Evolutionary conservation across 2,113 vertebrate species (phyloP).

Genomic region (Seriola dumerili): DNA sequence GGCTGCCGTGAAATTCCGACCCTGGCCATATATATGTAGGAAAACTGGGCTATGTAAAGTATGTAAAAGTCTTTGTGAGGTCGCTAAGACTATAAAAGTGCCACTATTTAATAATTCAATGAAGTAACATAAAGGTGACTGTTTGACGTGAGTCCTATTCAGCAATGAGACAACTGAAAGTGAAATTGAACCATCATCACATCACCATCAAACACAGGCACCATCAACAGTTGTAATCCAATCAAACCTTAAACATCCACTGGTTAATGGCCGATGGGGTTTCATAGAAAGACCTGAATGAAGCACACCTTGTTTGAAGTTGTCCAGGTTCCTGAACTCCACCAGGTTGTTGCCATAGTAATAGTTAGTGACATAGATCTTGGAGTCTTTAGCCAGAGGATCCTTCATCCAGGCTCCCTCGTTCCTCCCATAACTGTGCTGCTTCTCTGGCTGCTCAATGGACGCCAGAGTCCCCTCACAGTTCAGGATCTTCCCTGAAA

Average conservation of each 20-base stretch:
- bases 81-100: too few species aligned
- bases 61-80: too few species aligned
- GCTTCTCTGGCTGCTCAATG: constrained; percentile 89
- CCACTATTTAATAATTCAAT: too few species aligned
- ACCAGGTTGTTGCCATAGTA: constrained; percentile 97
- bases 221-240: too few species aligned
- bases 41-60: too few species aligned
- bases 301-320: constrained; percentile 94
- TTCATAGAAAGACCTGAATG: background rate
- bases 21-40: too few species aligned
- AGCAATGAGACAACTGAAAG: too few species aligned
- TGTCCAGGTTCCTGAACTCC: constrained; percentile 97
- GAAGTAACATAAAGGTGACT: too few species aligned
- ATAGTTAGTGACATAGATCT: constrained; percentile 97
- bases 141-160: too few species aligned
- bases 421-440: constrained; percentile 96
- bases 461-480: constrained; percentile 94
- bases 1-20: too few species aligned
- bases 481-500: constrained; percentile 85
- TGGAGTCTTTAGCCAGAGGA: constrained; percentile 90
- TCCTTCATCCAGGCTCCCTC: constrained; percentile 99
- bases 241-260: background rate
- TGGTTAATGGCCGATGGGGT: background rate
- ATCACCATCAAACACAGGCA: too few species aligned
- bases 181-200: too few species aligned